Base-by-base conservation (phyloP, 1,140 invertebrate species). In the Bursaphelenchus mucronatus region DNA sequence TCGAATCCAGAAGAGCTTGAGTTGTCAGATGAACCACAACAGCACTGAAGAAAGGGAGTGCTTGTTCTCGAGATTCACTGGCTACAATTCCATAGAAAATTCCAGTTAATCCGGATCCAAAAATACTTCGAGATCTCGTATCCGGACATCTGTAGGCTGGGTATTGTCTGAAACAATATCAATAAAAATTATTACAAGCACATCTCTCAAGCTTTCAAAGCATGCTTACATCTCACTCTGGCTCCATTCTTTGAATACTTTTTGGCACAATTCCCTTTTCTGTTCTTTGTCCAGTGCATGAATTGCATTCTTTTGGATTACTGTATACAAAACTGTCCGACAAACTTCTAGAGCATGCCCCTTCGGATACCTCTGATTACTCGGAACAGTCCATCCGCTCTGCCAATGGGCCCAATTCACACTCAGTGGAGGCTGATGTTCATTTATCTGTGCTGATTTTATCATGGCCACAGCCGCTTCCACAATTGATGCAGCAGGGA, bases 1-100 rank as follows among this genome's bases (percentile, higher is more conserved):
- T 40, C 8, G 54, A 61, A 43, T 72, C 68, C 49, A 73, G 44
- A n/a, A 75, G 53, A 19, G 67, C 70, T 62, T 74, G 69, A 17
- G 71, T 50, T 30, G 69, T 72, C 40, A 73, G 54, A 70, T 75
- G 61, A 19, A 65, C 44, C n/a, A 74, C 53, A 39, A 75, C 51
- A 39, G 46, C 53, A 17, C 54, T 74, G 51, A 70, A 73, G 52
- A 73, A 70, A 15, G 61, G n/a, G n/a, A 74, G 51, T 44, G 39
- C 52, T 46, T 70, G 50, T 19, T 21, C n/a, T 49, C 69, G 46
- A 17, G 61, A 45, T 39, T 73, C 70, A 40, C 19, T 47, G 53
- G 53, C 68, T 17, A 71, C 65, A 13, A 72, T 63, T 11, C 68
- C 74, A 57, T 53, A 69, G 44, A 73, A 73, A 6, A 73, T 30